These are phyloP conservation scores for Lepidocyrtinus sp. DNA, from an alignment of 2,888 invertebrate genomes.

Conservation along the genomic window DNA sequence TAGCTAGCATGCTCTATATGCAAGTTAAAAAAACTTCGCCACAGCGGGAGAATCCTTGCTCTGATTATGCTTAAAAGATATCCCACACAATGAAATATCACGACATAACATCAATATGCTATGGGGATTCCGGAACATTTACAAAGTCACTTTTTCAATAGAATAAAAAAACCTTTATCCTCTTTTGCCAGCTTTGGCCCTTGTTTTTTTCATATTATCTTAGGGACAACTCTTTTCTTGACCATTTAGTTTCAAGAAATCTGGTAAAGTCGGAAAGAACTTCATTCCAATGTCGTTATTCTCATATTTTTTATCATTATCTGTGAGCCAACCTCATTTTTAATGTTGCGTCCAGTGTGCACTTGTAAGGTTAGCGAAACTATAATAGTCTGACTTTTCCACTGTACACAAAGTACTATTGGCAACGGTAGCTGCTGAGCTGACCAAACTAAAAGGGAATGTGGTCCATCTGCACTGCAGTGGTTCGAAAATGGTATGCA, in stretches of 20 bases:
- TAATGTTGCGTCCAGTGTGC: not conserved
- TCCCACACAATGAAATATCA: not conserved
- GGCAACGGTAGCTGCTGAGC: constrained; percentile 22
- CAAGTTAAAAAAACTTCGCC: too few species aligned
- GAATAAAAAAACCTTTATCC: not conserved
- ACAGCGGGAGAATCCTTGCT: not conserved
- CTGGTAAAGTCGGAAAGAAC: not conserved
- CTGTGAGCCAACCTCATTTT: not conserved
- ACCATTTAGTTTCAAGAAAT: too few species aligned
- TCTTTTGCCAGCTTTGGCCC: not conserved
- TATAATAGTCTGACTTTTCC: not conserved
- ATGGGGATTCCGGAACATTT: not conserved
- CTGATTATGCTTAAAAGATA: too few species aligned
- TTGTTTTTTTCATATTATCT: too few species aligned
- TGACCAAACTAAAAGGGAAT: constrained; percentile 32
- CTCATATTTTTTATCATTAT: constrained; percentile 43
- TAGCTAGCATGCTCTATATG: too few species aligned
- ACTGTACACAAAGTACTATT: constrained; percentile 1
- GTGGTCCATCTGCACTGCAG: constrained; percentile 56
- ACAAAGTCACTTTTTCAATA: not conserved
- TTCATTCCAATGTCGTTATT: constrained; percentile 37
- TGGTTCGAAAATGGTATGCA: constrained; percentile 38
- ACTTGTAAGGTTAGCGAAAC: not conserved
- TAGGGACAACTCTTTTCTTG: too few species aligned
- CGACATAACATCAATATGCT: not conserved